Evolutionary conservation across 2,888 invertebrate species (phyloP).

Genomic region (Chromoteleia sp.): DNA sequence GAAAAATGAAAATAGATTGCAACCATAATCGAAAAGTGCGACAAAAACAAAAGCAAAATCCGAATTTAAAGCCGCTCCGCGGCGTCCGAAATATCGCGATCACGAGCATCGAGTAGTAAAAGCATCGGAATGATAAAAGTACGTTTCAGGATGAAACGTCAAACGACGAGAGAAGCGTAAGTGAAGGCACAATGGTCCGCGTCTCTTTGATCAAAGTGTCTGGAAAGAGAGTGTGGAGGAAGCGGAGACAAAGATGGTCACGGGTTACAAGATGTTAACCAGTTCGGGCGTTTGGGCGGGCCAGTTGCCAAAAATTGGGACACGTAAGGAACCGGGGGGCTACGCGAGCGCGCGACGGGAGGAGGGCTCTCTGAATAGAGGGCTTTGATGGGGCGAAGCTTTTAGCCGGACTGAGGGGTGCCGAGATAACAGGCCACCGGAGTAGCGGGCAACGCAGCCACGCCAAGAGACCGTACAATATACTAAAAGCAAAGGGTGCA

Average conservation of each 20-base stretch:
- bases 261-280: constrained; percentile 78
- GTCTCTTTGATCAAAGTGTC: constrained; percentile 60
- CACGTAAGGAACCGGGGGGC: constrained; percentile 73
- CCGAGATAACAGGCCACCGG: constrained; percentile 83
- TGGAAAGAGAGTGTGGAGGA: constrained; percentile 45
- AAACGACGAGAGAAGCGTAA: constrained; percentile 43
- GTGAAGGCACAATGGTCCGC: constrained; percentile 53
- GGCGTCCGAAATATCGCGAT: background rate
- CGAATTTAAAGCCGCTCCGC: too few relatives aligned
- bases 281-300: constrained; percentile 74
- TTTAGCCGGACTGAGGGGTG: constrained; percentile 85
- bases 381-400: constrained; percentile 84
- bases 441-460: constrained; percentile 81
- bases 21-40: too few relatives aligned
- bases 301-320: constrained; percentile 77
- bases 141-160: constrained; percentile 44
- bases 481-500: constrained; percentile 58
- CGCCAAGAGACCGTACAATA: constrained; percentile 64
- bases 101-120: constrained; percentile 6
- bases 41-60: too few relatives aligned
- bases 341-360: too few relatives aligned
- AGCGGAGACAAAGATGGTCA: constrained; percentile 73
- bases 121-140: constrained; percentile 42
- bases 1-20: too few relatives aligned
- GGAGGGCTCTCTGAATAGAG: constrained; percentile 72